These are phyloP conservation scores for Mystacides longicornis DNA, from an alignment of 2,888 invertebrate species.

Conservation along the genomic window DNA sequence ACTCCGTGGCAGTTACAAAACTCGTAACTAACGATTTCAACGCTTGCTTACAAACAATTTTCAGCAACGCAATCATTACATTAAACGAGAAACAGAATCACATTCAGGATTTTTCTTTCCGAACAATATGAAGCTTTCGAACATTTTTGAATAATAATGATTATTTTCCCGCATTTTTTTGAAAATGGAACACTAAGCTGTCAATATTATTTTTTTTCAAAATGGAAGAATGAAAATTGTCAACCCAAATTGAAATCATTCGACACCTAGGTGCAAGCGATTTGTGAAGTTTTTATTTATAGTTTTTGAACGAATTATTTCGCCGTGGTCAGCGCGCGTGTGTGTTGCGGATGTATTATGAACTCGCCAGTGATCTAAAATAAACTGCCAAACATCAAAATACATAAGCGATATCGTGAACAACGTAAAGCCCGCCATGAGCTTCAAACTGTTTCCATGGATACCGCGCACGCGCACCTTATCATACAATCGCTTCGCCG, in stretches of 20 bases:
- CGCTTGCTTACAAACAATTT: too few relatives aligned
- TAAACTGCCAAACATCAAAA: constrained; percentile 2
- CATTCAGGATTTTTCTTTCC: background rate
- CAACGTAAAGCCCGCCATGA: constrained; percentile 5
- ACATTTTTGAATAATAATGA: background rate
- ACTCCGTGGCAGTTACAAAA: too few relatives aligned
- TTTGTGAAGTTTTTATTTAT: background rate
- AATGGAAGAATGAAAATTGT: too few relatives aligned
- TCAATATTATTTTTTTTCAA: too few relatives aligned
- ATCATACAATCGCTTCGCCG: background rate
- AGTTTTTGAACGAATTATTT: background rate
- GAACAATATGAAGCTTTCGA: background rate
- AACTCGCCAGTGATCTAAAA: background rate
- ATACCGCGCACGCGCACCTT: constrained; percentile 15
- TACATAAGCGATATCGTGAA: background rate
- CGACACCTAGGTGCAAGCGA: too few relatives aligned
- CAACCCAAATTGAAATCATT: too few relatives aligned
- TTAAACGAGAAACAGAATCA: background rate
- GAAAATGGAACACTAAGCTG: too few relatives aligned
- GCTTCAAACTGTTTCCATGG: constrained; percentile 13
- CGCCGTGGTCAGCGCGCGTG: background rate
- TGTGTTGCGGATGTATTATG: too few relatives aligned
- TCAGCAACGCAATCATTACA: background rate
- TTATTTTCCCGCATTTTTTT: background rate
- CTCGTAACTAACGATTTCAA: too few relatives aligned